Evolutionary conservation across 2,797 vertebrate species (phyloP).

Genomic region (Myotis planiceps): DNA sequence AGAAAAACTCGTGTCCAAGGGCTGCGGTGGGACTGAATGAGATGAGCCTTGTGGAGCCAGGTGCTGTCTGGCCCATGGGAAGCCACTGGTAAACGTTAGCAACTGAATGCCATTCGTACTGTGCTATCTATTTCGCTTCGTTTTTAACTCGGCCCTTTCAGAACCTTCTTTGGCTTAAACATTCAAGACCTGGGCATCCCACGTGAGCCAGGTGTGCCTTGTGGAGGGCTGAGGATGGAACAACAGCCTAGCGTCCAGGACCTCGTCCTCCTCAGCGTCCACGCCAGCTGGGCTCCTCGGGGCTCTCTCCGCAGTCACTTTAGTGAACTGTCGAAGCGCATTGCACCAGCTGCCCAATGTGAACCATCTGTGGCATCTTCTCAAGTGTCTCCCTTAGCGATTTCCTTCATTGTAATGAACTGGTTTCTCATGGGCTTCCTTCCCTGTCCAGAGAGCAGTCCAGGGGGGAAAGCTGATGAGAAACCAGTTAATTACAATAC

Average conservation of each 20-base stretch:
- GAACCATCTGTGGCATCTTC: not conserved
- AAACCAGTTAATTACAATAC: not conserved
- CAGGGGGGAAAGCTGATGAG: not conserved
- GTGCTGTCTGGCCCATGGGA: not conserved
- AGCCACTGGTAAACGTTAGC: not conserved
- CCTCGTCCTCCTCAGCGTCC: rapidly evolving
- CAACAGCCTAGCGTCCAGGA: rapidly evolving
- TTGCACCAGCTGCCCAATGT: not conserved
- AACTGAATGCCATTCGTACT: not conserved
- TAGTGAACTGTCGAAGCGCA: not conserved
- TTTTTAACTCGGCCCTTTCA: not conserved
- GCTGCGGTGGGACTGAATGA: not conserved
- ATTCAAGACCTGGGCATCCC: not conserved
- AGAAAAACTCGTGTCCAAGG: not conserved
- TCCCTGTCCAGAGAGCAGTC: not conserved
- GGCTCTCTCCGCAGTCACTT: not conserved
- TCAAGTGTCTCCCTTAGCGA: not conserved
- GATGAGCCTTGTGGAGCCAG: not conserved
- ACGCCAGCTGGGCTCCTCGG: not conserved
- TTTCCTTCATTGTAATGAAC: not conserved
- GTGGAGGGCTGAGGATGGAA: not conserved
- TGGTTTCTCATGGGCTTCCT: too few relatives aligned
- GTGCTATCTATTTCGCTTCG: not conserved
- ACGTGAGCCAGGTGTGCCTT: rapidly evolving
- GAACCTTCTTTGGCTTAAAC: not conserved